Base-by-base conservation (phyloP, 2,797 vertebrate species). In the Micrastur ruficollis region DNA sequence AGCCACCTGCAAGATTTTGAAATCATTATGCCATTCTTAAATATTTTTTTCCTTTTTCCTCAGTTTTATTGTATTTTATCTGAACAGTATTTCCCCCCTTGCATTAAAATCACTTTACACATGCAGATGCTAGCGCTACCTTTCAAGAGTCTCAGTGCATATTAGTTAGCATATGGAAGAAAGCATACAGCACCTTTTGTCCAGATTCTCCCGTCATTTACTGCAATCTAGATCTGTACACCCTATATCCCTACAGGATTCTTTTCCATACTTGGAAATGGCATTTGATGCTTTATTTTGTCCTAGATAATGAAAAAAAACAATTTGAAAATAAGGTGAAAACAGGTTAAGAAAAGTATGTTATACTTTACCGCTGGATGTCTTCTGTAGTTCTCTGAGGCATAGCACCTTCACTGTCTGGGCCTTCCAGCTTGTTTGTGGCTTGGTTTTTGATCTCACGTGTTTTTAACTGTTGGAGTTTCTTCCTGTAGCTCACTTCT, bases 401-500 rank as follows among this genome's bases (percentile, higher is more conserved):
- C 94, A 97, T 97, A 75, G 97, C 97, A 81, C 92, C 93, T 58
- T 96, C 94, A 59, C 97, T 97, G 76, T 97, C 98, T 49, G 79
- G 80, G 32, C 31, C 71, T 75, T 66, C 94, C 27, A 87, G 42
- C 15, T 81, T 80, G 9, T 88, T 44, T 42, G 52, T 86, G 8
- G 49, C 34, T 12, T 95, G 87, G 8, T 96, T 95, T 83, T 88
- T 94, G 31, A 13, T 62, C 40, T 91, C 96, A 25, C 47, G 96
- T 26, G n/a, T 40, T 81, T 98, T 98, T 56, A 97, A 12, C 8
- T 75, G 63, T 85, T 97, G 98, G 6, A 97, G 89, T 53, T 96
- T 98, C 75, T 93, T 98, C 94, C 98, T 98, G 94, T 93, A 98
- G 36, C 97, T 99, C 74, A 99, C 97, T 63, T 99, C 98, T 66